Conservation (phyloP, 2,113 vertebrate species). For the Desmodus rotundus region DNA sequence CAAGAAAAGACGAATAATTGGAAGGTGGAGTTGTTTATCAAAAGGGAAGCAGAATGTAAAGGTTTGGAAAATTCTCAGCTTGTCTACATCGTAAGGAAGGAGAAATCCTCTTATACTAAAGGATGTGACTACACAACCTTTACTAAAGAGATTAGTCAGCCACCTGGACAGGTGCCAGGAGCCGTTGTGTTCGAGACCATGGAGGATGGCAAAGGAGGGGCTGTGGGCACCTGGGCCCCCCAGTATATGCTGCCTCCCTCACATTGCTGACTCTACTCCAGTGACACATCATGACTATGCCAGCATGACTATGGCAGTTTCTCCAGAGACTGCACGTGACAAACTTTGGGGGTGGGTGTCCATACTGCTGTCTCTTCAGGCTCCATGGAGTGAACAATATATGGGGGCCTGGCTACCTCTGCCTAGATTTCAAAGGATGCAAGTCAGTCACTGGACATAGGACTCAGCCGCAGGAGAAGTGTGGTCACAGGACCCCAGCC, state of each 20-base stretch:
- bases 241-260: background rate
- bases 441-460: background rate
- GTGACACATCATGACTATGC: background rate
- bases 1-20: background rate
- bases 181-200: background rate
- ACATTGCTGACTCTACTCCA: background rate
- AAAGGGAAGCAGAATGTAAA: background rate
- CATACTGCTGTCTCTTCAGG: background rate
- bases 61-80: background rate
- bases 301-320: background rate
- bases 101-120: background rate
- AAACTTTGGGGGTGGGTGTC: background rate
- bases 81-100: background rate
- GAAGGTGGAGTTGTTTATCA: background rate
- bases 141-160: background rate
- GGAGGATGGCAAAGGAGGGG: background rate
- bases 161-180: background rate
- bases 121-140: background rate
- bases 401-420: background rate
- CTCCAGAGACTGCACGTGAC: background rate
- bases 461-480: background rate
- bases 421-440: background rate
- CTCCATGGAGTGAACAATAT: background rate
- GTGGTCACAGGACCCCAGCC: background rate
- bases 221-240: no score